These are phyloP conservation scores for Thymelicus sylvestris DNA, from an alignment of 2,888 invertebrate species.

Conservation along the genomic window DNA sequence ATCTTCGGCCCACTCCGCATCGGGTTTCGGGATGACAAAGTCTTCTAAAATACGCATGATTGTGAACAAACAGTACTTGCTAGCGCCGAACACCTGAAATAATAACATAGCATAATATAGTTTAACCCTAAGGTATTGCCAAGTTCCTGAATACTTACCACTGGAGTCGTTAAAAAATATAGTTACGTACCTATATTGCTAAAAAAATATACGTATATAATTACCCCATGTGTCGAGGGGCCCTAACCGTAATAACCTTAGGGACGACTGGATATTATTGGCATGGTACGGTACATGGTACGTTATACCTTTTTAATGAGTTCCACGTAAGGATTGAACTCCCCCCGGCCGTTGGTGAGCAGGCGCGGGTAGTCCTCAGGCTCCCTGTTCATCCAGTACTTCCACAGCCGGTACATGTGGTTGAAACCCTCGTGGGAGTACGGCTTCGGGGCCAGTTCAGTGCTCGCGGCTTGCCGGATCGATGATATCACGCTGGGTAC, in stretches of 20 bases:
- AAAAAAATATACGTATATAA: no score
- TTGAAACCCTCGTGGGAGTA: slow-evolving; percentile 76
- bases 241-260: no score
- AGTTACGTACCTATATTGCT: no score
- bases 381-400: slow-evolving; percentile 91
- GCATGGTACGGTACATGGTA: no score
- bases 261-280: no score
- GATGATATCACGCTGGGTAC: slow-evolving; percentile 60
- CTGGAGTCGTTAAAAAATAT: no score
- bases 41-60: slow-evolving; percentile 87
- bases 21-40: slow-evolving; percentile 83
- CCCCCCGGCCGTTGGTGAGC: slow-evolving; percentile 85
- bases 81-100: slow-evolving; percentile 78
- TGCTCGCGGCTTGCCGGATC: slow-evolving; percentile 49
- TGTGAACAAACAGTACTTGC: slow-evolving; percentile 87
- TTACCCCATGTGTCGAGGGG: no score
- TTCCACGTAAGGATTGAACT: slow-evolving; percentile 76
- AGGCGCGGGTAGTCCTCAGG: slow-evolving; percentile 85
- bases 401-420: slow-evolving; percentile 88
- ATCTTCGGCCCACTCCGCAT: slow-evolving; percentile 86
- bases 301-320: slow-evolving; percentile 80
- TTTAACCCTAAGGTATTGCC: no score
- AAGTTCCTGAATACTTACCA: no score
- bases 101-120: neutral
- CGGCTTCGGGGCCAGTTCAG: slow-evolving; percentile 54